These are phyloP conservation scores for Branchipolynoe longqiensis DNA, from an alignment of 2,888 invertebrate genomes.

Conservation along the genomic window DNA sequence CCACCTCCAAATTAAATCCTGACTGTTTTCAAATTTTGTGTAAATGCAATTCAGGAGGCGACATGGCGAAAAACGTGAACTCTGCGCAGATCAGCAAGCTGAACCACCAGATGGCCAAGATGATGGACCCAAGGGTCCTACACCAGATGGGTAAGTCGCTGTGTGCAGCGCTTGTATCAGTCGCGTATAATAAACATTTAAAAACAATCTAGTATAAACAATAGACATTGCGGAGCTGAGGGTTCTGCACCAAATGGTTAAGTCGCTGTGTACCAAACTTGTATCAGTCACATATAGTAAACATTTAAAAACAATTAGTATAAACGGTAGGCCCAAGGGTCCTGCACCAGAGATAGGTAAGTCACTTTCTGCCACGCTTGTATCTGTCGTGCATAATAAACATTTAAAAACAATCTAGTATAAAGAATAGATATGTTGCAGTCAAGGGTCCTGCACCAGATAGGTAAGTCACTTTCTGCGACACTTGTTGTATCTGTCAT, in stretches of 20 bases:
- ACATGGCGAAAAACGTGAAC: conserved; percentile 99
- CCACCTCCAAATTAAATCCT: too few relatives aligned
- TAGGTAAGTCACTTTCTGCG: conserved; percentile 84
- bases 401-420: too few relatives aligned
- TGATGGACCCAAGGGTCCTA: conserved; percentile 99
- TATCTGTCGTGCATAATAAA: too few relatives aligned
- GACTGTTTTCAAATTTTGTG: too few relatives aligned
- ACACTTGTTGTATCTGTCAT: neutral
- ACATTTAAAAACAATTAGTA: too few relatives aligned
- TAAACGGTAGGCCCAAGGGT: conserved; percentile 83
- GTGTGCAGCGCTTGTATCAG: neutral
- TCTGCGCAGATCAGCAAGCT: conserved; percentile 99
- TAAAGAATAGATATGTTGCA: too few relatives aligned
- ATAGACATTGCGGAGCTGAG: too few relatives aligned
- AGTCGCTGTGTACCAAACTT: too few relatives aligned
- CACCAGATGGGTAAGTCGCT: conserved; percentile 90
- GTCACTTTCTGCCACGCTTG: conserved; percentile 57
- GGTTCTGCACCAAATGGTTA: too few relatives aligned
- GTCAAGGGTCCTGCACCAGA: conserved; percentile 97
- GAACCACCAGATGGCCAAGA: conserved; percentile 99
- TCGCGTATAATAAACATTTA: neutral
- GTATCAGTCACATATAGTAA: neutral
- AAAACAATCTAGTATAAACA: too few relatives aligned
- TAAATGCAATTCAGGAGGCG: conserved; percentile 92
- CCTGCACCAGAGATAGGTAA: conserved; percentile 94